phyloP scores from a whole-genome alignment of 2,113 vertebrate genomes.

The Typhlomys cinereus region DNA sequence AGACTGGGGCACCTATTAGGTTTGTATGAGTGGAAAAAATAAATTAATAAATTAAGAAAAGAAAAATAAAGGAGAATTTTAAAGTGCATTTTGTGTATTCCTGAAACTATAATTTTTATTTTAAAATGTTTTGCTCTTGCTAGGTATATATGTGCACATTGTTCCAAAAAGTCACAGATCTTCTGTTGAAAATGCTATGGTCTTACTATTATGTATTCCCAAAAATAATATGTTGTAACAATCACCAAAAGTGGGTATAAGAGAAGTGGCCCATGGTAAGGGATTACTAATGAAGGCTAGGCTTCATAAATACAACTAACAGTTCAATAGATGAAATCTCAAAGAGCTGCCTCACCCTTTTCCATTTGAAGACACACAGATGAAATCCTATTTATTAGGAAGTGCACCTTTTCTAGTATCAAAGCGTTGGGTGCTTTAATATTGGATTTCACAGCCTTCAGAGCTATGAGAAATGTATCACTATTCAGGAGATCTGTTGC shows the following conservation, averaged over 20 bases:
- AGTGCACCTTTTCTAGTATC: too few species aligned
- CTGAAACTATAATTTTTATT: background rate
- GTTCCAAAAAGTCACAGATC: background rate
- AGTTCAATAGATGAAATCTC: background rate
- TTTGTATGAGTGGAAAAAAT: too few species aligned
- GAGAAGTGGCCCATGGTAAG: too few species aligned
- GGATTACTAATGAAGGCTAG: too few species aligned
- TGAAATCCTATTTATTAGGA: too few species aligned
- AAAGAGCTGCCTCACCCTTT: background rate
- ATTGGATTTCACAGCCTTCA: too few species aligned
- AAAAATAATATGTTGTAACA: background rate
- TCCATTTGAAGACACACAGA: background rate
- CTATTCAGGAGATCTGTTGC: background rate
- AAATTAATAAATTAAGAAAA: too few species aligned
- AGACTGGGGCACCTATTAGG: too few species aligned
- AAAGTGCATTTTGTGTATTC: too few species aligned
- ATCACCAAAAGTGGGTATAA: too few species aligned
- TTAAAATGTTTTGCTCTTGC: background rate
- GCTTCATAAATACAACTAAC: background rate
- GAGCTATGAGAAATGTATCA: background rate
- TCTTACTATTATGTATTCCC: background rate
- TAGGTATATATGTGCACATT: background rate
- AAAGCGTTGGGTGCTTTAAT: too few species aligned
- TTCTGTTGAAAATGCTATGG: background rate
- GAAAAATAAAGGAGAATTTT: too few species aligned